phyloP scores from a whole-genome alignment of 2,797 vertebrate genomes.

The Gallinago stenura region DNA sequence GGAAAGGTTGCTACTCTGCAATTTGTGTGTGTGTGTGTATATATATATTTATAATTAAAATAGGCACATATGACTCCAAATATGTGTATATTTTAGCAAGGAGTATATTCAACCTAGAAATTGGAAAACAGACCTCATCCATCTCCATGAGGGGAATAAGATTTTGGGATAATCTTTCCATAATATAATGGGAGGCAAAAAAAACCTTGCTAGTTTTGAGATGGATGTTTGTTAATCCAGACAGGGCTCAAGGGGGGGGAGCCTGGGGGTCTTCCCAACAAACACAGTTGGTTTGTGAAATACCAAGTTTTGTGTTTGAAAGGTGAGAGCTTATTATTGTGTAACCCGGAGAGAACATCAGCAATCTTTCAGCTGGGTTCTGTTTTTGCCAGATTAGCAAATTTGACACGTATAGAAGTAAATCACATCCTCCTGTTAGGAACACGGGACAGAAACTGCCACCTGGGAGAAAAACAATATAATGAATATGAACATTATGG shows the following conservation, averaged over 20 bases:
- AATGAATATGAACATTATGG: accelerated
- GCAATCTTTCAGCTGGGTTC: not conserved
- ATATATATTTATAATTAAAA: not conserved
- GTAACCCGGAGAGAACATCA: not conserved
- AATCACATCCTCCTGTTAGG: not conserved
- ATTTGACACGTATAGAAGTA: not conserved
- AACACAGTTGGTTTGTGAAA: not conserved
- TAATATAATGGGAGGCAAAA: not conserved
- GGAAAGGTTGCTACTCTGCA: not conserved
- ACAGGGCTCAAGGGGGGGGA: not conserved
- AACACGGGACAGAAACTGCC: not conserved
- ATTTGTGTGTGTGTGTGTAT: not conserved
- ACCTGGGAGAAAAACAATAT: not conserved
- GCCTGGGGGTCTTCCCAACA: not conserved
- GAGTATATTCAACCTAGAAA: not conserved
- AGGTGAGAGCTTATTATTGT: not conserved
- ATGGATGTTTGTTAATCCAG: not conserved
- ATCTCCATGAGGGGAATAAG: not conserved
- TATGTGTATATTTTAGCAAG: not conserved
- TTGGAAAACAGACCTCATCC: not conserved
- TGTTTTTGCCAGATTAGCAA: not conserved
- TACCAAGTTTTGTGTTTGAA: not conserved
- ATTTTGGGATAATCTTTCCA: not conserved
- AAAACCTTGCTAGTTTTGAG: not conserved
- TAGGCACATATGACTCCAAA: not conserved